Conservation (phyloP, 2,888 invertebrate genomes). For the Oegoconia quadripuncta region DNA sequence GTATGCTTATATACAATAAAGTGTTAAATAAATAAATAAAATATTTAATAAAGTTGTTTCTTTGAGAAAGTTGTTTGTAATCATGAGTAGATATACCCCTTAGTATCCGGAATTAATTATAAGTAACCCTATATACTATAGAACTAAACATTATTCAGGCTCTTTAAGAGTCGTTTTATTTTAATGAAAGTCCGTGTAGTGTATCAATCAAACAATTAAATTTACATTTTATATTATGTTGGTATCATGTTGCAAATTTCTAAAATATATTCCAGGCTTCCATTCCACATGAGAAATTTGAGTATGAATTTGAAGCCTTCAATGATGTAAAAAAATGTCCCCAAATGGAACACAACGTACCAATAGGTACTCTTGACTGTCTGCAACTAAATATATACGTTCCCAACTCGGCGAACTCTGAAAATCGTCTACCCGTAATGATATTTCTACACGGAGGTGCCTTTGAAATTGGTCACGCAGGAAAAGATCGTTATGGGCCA, state of each 20-base stretch:
- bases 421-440: slow-evolving; percentile 20
- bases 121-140: neutral
- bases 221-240: neutral
- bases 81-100: too few relatives aligned
- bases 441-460: slow-evolving; percentile 26
- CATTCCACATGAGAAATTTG: slow-evolving; percentile 22
- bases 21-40: too few relatives aligned
- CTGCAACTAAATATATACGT: slow-evolving; percentile 32
- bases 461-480: slow-evolving; percentile 14
- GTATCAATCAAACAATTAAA: neutral
- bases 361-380: slow-evolving; percentile 31
- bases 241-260: slow-evolving; percentile 1
- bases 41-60: too few relatives aligned
- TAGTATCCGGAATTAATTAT: too few relatives aligned
- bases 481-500: slow-evolving; percentile 21
- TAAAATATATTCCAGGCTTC: slow-evolving; percentile 23
- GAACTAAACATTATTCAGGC: too few relatives aligned
- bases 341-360: slow-evolving; percentile 27
- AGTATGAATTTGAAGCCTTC: slow-evolving; percentile 29
- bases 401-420: slow-evolving; percentile 15
- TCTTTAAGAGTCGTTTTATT: neutral
- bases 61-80: too few relatives aligned
- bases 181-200: neutral
- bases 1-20: too few relatives aligned
- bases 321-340: slow-evolving; percentile 37